Percentiles rank a stretch among this genome's conserved stretches.
phyloP scores from a whole-genome alignment of 2,888 invertebrate genomes.

The Apotomis betuletana region DNA sequence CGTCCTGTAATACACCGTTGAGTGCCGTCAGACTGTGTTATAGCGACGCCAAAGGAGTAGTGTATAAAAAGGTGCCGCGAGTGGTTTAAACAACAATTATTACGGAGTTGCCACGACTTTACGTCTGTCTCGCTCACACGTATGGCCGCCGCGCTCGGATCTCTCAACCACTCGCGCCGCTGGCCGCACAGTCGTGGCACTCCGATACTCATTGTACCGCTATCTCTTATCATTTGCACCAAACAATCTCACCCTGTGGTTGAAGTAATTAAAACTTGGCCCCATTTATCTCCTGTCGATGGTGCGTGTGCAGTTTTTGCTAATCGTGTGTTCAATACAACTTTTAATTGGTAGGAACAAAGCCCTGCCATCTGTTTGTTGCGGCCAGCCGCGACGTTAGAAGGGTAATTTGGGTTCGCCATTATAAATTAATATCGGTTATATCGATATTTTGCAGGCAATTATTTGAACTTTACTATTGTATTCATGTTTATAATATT shows the following conservation, averaged over 20 bases:
- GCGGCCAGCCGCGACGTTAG: slow-evolving; percentile 17
- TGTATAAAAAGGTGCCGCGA: no score
- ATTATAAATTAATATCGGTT: slow-evolving; percentile 11
- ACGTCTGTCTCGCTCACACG: no score
- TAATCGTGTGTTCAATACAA: slow-evolving; percentile 66
- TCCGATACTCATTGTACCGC: not conserved
- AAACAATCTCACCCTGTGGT: slow-evolving; percentile 25
- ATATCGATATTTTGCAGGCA: not conserved
- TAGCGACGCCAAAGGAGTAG: no score
- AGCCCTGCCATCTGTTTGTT: slow-evolving; percentile 39
- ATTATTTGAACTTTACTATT: not conserved
- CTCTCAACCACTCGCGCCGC: no score
- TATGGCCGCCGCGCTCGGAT: no score
- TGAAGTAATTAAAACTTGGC: slow-evolving; percentile 73
- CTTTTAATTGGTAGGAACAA: slow-evolving; percentile 68
- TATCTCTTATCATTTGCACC: not conserved
- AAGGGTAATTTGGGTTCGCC: slow-evolving; percentile 10
- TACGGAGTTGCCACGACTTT: no score
- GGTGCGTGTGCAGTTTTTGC: slow-evolving; percentile 64
- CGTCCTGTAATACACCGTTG: no score
- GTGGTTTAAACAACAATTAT: no score
- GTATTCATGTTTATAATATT: not conserved
- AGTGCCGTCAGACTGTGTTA: no score
- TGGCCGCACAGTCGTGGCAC: no score
- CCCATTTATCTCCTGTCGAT: slow-evolving; percentile 65